Evolutionary conservation across 2,888 invertebrate genomes (phyloP).

Genomic region (Ophioninae sp.): DNA sequence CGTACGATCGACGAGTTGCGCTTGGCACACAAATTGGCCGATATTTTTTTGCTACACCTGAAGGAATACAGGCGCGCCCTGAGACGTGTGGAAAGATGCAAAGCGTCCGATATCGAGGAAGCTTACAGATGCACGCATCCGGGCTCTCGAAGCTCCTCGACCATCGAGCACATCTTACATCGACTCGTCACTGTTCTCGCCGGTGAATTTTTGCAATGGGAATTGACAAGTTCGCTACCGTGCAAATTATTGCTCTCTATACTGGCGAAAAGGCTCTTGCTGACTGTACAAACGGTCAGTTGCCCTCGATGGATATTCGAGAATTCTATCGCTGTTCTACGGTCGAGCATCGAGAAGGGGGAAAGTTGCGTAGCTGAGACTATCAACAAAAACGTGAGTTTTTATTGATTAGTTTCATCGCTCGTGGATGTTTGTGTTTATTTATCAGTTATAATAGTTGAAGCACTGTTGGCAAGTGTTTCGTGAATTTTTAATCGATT

Average conservation of each 20-base stretch:
- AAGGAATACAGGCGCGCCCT: slow-evolving; percentile 84
- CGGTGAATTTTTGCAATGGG: slow-evolving; percentile 86
- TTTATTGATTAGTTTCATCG: not conserved
- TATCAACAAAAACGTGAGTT: slow-evolving; percentile 52
- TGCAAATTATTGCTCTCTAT: slow-evolving; percentile 85
- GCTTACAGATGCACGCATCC: slow-evolving; percentile 76
- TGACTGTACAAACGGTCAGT: slow-evolving; percentile 71
- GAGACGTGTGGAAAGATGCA: slow-evolving; percentile 74
- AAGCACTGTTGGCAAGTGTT: too few species aligned
- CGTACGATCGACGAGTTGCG: slow-evolving; percentile 79
- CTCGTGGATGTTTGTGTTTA: not conserved
- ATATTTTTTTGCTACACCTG: slow-evolving; percentile 84
- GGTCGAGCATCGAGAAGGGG: slow-evolving; percentile 51
- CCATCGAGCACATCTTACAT: slow-evolving; percentile 84
- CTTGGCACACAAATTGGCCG: slow-evolving; percentile 80
- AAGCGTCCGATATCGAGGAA: slow-evolving; percentile 72
- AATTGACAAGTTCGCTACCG: slow-evolving; percentile 86
- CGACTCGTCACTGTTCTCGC: slow-evolving; percentile 83
- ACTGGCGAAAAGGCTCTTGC: slow-evolving; percentile 83
- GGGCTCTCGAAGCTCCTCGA: slow-evolving; percentile 72
- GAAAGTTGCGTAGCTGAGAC: slow-evolving; percentile 5
- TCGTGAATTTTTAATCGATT: too few species aligned
- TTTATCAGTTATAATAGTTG: too few species aligned
- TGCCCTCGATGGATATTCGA: slow-evolving; percentile 72
- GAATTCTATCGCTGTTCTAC: slow-evolving; percentile 66